phyloP scores from a whole-genome alignment of 2,888 invertebrate genomes.

The Congeria kusceri region DNA sequence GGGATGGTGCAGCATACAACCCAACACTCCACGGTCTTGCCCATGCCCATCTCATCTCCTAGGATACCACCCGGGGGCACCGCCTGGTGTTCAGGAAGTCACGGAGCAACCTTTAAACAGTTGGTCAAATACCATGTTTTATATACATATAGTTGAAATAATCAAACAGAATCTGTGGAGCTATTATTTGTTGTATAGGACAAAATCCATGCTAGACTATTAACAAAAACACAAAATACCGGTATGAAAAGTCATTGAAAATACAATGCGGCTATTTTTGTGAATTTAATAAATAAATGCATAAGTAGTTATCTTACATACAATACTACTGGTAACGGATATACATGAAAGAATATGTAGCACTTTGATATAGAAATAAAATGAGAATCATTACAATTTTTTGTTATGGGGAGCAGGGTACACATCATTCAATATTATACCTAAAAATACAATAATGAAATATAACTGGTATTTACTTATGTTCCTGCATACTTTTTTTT shows the following conservation, averaged over 20 bases:
- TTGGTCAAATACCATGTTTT: background rate
- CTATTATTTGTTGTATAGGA: too few species aligned
- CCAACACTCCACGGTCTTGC: conserved; percentile 92
- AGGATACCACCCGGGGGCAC: conserved; percentile 90
- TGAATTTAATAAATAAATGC: too few species aligned
- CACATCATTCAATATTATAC: conserved; percentile 52
- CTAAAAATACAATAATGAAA: background rate
- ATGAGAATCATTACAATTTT: conserved; percentile 78
- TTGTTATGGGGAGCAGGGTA: conserved; percentile 83
- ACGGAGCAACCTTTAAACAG: conserved; percentile 79
- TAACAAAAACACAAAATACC: too few species aligned
- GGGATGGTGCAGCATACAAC: conserved; percentile 88
- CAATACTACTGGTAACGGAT: too few species aligned
- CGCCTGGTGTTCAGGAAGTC: conserved; percentile 80
- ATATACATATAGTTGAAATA: too few species aligned
- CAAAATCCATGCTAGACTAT: too few species aligned
- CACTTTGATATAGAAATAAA: conserved; percentile 86
- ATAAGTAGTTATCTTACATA: too few species aligned
- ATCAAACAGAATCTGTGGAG: too few species aligned
- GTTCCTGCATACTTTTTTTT: conserved; percentile 86
- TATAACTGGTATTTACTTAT: conserved; percentile 65
- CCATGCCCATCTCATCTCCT: conserved; percentile 93
- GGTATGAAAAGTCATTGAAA: too few species aligned
- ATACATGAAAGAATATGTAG: too few species aligned
- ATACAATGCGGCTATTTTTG: too few species aligned